A percentile compares a stretch with the other conserved stretches of the same genome.
Conservation (phyloP, 2,113 vertebrate species). For the Ophiodon elongatus region DNA sequence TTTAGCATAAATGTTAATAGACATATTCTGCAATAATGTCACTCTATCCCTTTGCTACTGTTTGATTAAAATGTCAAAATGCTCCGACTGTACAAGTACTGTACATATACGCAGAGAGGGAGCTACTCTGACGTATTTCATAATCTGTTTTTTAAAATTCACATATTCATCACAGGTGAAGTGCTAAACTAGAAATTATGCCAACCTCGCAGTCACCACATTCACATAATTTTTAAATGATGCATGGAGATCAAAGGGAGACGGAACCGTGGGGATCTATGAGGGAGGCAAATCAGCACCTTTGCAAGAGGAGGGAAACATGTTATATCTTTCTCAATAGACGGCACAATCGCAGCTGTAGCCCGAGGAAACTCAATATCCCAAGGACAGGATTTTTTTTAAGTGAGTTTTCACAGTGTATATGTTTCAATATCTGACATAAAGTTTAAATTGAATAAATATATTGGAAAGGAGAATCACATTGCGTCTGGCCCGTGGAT, state of each 20-base stretch:
- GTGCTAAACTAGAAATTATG: conserved; percentile 54
- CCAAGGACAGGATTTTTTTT: conserved; percentile 40
- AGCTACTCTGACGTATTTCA: not conserved
- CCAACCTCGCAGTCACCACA: conserved; percentile 36
- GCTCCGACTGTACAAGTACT: not conserved
- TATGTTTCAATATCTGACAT: conserved; percentile 72
- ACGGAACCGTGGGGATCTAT: conserved; percentile 49
- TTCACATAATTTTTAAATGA: conserved; percentile 62
- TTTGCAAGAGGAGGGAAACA: conserved; percentile 48
- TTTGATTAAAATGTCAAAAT: not conserved
- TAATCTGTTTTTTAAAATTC: conserved; percentile 13
- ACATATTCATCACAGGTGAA: conserved; percentile 28
- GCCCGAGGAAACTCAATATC: conserved; percentile 78
- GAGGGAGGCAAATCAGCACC: conserved; percentile 51
- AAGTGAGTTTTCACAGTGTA: conserved; percentile 73
- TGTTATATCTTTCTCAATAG: conserved; percentile 68
- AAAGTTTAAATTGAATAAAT: conserved; percentile 72
- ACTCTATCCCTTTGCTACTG: not conserved
- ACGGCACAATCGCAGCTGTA: conserved; percentile 64
- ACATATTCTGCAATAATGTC: not conserved
- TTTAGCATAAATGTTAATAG: not conserved
- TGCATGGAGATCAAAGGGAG: conserved; percentile 56
- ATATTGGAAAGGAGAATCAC: conserved; percentile 71
- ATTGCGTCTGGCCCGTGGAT: conserved; percentile 36
- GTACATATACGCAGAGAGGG: not conserved